Evolutionary conservation across 2,113 vertebrate genomes (phyloP).

Genomic region (Turnix velox): DNA sequence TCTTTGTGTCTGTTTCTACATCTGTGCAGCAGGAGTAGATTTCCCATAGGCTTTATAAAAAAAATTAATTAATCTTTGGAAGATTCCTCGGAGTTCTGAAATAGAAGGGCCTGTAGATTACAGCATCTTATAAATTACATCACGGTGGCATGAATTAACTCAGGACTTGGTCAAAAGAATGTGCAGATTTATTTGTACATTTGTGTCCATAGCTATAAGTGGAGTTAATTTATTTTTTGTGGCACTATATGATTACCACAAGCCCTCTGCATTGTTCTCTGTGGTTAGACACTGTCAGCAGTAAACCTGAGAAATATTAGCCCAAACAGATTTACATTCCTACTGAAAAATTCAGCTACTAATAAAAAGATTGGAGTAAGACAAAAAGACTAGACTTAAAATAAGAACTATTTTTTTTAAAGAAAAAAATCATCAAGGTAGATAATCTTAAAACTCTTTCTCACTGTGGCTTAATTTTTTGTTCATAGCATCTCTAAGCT

Average conservation of each 20-base stretch:
- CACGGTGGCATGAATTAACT: background rate
- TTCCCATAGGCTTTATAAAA: conserved; percentile 8
- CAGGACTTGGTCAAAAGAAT: background rate
- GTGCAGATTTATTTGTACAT: background rate
- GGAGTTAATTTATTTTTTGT: background rate
- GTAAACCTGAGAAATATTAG: background rate
- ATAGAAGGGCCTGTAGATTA: background rate
- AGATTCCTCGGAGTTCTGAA: conserved; percentile 5
- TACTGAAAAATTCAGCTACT: background rate
- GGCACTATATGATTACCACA: background rate
- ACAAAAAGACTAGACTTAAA: background rate
- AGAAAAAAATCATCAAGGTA: background rate
- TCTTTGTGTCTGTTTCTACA: background rate
- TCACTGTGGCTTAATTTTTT: background rate
- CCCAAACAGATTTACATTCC: background rate
- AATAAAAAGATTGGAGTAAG: background rate
- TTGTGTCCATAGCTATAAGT: background rate
- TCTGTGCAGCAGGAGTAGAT: background rate
- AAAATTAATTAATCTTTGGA: background rate
- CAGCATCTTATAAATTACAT: background rate
- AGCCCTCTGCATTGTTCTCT: background rate
- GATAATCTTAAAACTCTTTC: background rate
- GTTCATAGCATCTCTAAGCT: background rate
- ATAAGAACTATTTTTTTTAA: background rate
- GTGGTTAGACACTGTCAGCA: background rate